Percentiles rank a stretch among this genome's conserved stretches.
phyloP scores from a whole-genome alignment of 35 echinoderm and acorn worm species.

The Anneissia japonica region DNA sequence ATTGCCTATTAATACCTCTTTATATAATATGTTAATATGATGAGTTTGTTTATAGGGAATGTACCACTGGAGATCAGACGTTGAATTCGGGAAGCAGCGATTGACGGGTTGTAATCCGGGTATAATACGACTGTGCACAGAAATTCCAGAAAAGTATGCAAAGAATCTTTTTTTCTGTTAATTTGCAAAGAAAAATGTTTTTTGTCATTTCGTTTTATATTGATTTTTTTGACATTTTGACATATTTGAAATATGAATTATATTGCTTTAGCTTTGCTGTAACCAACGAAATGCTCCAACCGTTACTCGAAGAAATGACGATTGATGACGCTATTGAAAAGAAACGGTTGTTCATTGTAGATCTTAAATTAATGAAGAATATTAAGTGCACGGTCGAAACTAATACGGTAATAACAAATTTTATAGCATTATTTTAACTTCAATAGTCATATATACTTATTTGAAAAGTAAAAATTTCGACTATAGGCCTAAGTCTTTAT shows the following conservation, averaged over 20 bases:
- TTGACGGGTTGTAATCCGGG: constrained; percentile 34
- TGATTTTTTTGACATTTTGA: too few relatives aligned
- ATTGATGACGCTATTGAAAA: constrained; percentile 56
- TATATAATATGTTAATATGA: too few relatives aligned
- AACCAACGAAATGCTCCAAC: constrained; percentile 71
- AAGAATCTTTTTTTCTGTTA: too few relatives aligned
- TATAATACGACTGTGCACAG: constrained; percentile 26
- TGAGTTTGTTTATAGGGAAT: neutral
- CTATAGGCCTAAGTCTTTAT: too few relatives aligned
- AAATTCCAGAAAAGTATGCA: constrained; percentile 13
- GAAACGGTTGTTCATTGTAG: constrained; percentile 72
- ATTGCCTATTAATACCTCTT: too few relatives aligned
- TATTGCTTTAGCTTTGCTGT: constrained; percentile 62
- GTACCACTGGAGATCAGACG: constrained; percentile 13
- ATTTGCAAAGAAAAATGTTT: too few relatives aligned
- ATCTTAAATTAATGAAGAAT: constrained; percentile 40
- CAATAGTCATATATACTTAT: too few relatives aligned
- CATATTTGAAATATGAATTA: too few relatives aligned
- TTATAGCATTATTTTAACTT: too few relatives aligned
- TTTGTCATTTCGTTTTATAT: too few relatives aligned
- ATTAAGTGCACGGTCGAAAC: neutral
- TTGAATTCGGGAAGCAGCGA: constrained; percentile 27
- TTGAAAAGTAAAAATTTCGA: too few relatives aligned
- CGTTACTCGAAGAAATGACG: constrained; percentile 53
- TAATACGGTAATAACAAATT: neutral